A percentile compares a stretch with the other conserved stretches of the same genome.
phyloP scores from a whole-genome alignment of 1,140 invertebrate genomes.

The Dreissena rostriformis region DNA sequence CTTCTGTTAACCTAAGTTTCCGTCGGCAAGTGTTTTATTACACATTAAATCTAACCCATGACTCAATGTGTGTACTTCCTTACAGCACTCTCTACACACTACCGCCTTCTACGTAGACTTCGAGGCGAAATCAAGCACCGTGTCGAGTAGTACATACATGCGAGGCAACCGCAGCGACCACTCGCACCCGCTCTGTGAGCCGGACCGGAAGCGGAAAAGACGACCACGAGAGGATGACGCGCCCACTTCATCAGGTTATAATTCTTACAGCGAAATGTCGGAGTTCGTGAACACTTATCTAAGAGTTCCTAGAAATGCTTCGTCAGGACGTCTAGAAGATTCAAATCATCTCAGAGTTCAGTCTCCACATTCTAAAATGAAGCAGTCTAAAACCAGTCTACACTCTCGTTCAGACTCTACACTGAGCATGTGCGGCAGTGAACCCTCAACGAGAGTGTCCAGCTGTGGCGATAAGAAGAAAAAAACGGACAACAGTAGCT shows the following conservation, averaged over 20 bases:
- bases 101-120: conserved; percentile 35
- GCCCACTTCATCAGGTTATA: conserved; percentile 7
- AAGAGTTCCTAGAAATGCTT: too few relatives aligned
- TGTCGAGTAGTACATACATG: conserved; percentile 16
- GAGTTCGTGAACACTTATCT: conserved; percentile 40
- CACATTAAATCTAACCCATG: too few relatives aligned
- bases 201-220: background rate
- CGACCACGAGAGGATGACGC: conserved; percentile 5
- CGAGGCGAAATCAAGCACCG: conserved; percentile 26
- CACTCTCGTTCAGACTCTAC: too few relatives aligned
- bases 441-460: conserved; percentile 36
- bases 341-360: too few relatives aligned
- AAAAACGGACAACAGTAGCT: background rate
- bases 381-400: too few relatives aligned
- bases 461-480: conserved; percentile 15
- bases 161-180: background rate
- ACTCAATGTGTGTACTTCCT: too few relatives aligned
- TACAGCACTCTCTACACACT: conserved; percentile 49
- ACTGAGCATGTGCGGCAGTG: too few relatives aligned
- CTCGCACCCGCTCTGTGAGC: conserved; percentile 12
- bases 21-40: too few relatives aligned
- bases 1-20: too few relatives aligned
- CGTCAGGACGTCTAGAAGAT: too few relatives aligned
- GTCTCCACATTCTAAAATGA: too few relatives aligned
- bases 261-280: conserved; percentile 46